Conservation (phyloP, 2,888 invertebrate species). For the Agonopterix arenella region DNA sequence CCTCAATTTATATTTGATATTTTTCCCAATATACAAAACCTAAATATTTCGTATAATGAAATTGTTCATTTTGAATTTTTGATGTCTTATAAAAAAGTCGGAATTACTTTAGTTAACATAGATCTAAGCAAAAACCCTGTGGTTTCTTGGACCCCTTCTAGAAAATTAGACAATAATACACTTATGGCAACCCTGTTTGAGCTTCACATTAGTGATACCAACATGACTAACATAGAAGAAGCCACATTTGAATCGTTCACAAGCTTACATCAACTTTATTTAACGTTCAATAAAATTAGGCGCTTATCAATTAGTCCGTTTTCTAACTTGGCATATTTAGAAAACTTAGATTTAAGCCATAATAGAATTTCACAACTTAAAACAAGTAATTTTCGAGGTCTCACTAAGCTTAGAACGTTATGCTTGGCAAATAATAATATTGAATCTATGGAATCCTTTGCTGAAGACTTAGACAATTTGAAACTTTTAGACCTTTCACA, state of each 20-base stretch:
- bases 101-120: constrained; percentile 51
- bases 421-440: constrained; percentile 91
- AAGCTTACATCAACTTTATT: constrained; percentile 85
- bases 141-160: constrained; percentile 44
- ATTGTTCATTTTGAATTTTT: constrained; percentile 60
- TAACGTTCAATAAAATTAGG: constrained; percentile 85
- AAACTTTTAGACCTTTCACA: constrained; percentile 89
- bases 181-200: constrained; percentile 59
- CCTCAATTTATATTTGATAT: constrained; percentile 52
- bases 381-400: constrained; percentile 88
- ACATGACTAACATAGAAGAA: constrained; percentile 74
- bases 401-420: constrained; percentile 83
- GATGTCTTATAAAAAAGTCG: constrained; percentile 38
- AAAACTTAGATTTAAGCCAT: constrained; percentile 87
- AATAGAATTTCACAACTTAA: constrained; percentile 90
- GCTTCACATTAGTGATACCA: constrained; percentile 60
- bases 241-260: constrained; percentile 86
- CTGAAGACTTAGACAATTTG: constrained; percentile 84
- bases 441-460: constrained; percentile 88
- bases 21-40: constrained; percentile 62
- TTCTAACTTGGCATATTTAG: constrained; percentile 82
- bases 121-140: constrained; percentile 65
- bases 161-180: constrained; percentile 45
- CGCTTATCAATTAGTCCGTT: constrained; percentile 91
- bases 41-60: constrained; percentile 62